phyloP scores from a whole-genome alignment of 2,797 vertebrate species.

The Salarias fasciatus region DNA sequence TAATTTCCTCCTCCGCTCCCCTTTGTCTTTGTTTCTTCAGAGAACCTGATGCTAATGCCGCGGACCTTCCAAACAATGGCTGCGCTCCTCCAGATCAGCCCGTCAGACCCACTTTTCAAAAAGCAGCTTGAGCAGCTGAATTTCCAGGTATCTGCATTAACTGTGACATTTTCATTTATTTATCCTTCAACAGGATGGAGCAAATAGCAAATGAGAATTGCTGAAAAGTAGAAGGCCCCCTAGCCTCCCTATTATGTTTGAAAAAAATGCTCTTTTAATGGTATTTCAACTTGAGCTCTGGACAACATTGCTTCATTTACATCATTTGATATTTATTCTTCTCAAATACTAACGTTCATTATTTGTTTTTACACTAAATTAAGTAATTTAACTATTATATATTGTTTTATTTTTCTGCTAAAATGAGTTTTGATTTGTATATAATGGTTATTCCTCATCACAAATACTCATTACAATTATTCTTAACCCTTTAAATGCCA shows the following conservation, averaged over 20 bases:
- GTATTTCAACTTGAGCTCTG: no score
- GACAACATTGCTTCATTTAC: no score
- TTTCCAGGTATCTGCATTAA: constrained; percentile 67
- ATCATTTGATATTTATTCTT: no score
- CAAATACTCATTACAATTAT: no score
- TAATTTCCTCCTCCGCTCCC: constrained; percentile 11
- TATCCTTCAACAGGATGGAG: constrained; percentile 8
- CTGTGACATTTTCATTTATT: constrained; percentile 1
- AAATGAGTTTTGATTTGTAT: no score
- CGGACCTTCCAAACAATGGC: constrained; percentile 51
- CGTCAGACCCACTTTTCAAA: constrained; percentile 53
- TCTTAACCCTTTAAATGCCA: no score
- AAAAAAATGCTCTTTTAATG: no score
- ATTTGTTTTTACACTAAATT: no score
- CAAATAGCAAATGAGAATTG: not conserved
- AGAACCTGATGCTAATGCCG: constrained; percentile 65
- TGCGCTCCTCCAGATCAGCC: constrained; percentile 59
- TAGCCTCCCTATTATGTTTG: constrained; percentile 1
- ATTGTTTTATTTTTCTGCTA: no score
- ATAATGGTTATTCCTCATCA: no score
- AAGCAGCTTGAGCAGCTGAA: constrained; percentile 53
- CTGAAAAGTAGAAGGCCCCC: not conserved
- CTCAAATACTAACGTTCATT: no score
- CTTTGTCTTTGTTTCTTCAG: constrained; percentile 52
- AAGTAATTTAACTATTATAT: no score